phyloP scores from a whole-genome alignment of 2,888 invertebrate genomes.

The Drosophila flavopinicola region DNA sequence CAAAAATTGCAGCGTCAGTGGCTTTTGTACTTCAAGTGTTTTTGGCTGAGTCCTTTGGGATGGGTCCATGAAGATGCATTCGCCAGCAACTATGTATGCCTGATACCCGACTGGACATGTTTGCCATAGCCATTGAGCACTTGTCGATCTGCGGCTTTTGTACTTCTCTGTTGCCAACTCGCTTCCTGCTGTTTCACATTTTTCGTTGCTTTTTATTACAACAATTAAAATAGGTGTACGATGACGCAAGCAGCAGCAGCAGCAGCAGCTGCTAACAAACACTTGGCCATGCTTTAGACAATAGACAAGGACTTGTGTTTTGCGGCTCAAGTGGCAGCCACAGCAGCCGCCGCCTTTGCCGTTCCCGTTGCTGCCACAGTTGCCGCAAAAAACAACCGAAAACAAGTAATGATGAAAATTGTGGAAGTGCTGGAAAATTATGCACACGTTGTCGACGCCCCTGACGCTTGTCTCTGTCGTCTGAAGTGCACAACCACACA shows the following conservation, averaged over 20 bases:
- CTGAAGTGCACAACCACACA: conserved; percentile 55
- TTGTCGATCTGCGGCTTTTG: conserved; percentile 41
- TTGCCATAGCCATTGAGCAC: conserved; percentile 43
- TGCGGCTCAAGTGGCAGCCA: conserved; percentile 77
- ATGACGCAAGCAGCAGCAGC: conserved; percentile 41
- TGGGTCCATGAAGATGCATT: conserved; percentile 14
- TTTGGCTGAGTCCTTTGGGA: conserved; percentile 43
- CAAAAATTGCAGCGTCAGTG: conserved; percentile 83
- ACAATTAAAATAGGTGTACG: conserved; percentile 79
- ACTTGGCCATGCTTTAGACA: conserved; percentile 79
- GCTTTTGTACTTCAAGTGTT: conserved; percentile 78
- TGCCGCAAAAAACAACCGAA: conserved; percentile 49
- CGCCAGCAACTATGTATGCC: conserved; percentile 10
- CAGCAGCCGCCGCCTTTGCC: conserved; percentile 16
- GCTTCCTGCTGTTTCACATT: conserved; percentile 30
- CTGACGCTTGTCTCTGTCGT: conserved; percentile 55
- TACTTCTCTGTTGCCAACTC: conserved; percentile 23
- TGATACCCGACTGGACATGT: conserved; percentile 41
- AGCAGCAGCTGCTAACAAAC: conserved; percentile 67
- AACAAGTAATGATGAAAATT: conserved; percentile 75
- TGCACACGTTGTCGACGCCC: conserved; percentile 66
- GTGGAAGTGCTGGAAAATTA: conserved; percentile 77
- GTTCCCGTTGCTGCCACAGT: conserved; percentile 45
- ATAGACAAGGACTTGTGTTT: conserved; percentile 77
- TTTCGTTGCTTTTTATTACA: conserved; percentile 56